These are phyloP conservation scores for Poeciliopsis turneri DNA, from an alignment of 2,797 vertebrate genomes.

Conservation along the genomic window DNA sequence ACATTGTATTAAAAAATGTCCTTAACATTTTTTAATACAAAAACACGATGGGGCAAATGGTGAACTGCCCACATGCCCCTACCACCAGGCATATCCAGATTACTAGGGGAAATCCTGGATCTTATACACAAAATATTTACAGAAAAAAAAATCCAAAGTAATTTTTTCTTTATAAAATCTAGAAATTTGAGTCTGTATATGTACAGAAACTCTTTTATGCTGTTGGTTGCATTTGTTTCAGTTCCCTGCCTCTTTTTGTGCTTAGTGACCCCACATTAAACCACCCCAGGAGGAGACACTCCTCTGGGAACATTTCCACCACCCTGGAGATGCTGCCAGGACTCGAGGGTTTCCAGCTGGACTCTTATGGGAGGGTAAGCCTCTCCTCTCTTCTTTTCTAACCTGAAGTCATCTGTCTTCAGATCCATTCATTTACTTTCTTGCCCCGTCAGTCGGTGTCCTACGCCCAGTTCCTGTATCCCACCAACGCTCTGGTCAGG, in stretches of 20 bases:
- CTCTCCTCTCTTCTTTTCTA: background rate
- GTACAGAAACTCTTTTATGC: background rate
- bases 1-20: too few species aligned
- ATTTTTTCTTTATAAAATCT: background rate
- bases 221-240: background rate
- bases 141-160: background rate
- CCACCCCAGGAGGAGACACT: constrained; percentile 73
- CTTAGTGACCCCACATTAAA: constrained; percentile 52
- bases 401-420: background rate
- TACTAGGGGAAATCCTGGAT: too few species aligned
- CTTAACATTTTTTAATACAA: too few species aligned
- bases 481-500: constrained; percentile 91
- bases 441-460: constrained; percentile 88
- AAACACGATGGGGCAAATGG: too few species aligned
- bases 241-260: background rate
- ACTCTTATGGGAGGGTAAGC: constrained; percentile 89
- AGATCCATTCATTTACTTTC: background rate
- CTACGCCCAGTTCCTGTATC: constrained; percentile 93
- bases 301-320: constrained; percentile 75
- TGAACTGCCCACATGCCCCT: too few species aligned
- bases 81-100: too few species aligned
- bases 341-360: constrained; percentile 93
- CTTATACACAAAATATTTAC: background rate
- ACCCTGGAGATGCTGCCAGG: constrained; percentile 85
- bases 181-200: background rate